Evolutionary conservation across 1,140 invertebrate species (phyloP), one percentile per base, ranked within the genome.

Genomic region (Ips nitidus): DNA sequence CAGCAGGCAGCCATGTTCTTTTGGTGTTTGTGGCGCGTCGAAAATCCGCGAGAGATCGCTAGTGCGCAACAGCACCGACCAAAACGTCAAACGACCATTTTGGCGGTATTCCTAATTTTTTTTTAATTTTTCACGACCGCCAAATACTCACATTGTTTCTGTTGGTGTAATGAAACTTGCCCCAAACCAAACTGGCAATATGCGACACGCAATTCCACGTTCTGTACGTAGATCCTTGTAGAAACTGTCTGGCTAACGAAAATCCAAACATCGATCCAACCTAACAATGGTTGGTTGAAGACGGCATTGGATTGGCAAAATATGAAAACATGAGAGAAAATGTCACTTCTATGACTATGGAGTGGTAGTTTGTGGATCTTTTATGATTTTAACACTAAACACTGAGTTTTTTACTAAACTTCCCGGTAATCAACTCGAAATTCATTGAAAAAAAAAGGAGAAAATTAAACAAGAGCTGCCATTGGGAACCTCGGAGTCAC

Each of bases 191-290:
- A 79, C 83, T 81, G 70, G 81, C 84, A 75, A 87, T 82, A 82
- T 83, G 81, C 73, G 81, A 80, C 76, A 87, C 75, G 77, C 81
- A 85, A 82, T 85, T 85, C 85, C 85, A 87, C 83, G 85, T 86
- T 79, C 83, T 81, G 70, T 83, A 81, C 78, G 84, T 85, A 75
- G 85, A 85, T 80, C 83, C 84, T 81, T 86, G 84, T 81, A 86
- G 78, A 81, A 85, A 80, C 78, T 83, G 83, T 80, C 81, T 83
- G 80, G 83, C 81, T 78, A 84, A 80, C 80, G 84, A 83, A 82
- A 84, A 82, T 80, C 84, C 83, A 80, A 85, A 86, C 84, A 86
- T 86, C 83, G 84, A 85, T 85, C 84, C 84, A 83, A 84, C 81
- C 81, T 77, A 74, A 73, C 22, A 70, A 5, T 65, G 77, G 77